A percentile compares a stretch with the other conserved stretches of the same genome.
Evolutionary conservation across 2,797 vertebrate genomes (phyloP).

Genomic region (Pogoniulus pusillus): DNA sequence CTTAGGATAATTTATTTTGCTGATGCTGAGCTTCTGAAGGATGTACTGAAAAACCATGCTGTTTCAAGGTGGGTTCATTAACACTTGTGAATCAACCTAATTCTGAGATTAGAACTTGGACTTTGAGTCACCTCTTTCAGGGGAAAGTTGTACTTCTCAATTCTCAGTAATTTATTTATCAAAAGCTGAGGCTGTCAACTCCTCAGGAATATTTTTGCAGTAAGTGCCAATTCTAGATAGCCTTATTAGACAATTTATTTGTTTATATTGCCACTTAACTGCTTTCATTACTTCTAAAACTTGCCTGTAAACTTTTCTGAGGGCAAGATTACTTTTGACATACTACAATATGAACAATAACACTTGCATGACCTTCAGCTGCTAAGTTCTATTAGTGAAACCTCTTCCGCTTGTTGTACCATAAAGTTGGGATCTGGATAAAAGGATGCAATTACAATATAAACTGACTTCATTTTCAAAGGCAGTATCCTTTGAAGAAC

Average conservation of each 20-base stretch:
- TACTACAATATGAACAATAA: neutral
- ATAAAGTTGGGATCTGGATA: neutral
- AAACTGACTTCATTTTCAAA: neutral
- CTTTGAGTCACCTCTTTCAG: neutral
- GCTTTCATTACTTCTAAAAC: neutral
- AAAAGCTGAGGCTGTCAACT: neutral
- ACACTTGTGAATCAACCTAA: neutral
- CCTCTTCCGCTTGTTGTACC: neutral
- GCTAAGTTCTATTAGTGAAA: neutral
- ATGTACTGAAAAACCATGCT: constrained; percentile 97
- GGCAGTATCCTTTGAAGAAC: too few relatives aligned
- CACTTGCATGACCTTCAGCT: neutral
- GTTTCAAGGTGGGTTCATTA: constrained; percentile 91
- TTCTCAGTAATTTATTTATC: neutral
- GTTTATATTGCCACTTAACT: neutral
- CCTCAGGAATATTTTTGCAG: neutral
- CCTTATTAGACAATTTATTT: neutral
- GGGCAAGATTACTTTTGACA: neutral
- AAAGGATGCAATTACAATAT: neutral
- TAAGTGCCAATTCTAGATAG: neutral
- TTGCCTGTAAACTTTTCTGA: neutral
- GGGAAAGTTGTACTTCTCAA: neutral
- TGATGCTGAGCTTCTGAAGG: constrained; percentile 97
- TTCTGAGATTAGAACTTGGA: neutral
- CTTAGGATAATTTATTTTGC: constrained; percentile 99